Percentiles rank a stretch among this genome's conserved stretches.
Conservation (phyloP, 2,797 vertebrate species). For the Liasis olivaceus region DNA sequence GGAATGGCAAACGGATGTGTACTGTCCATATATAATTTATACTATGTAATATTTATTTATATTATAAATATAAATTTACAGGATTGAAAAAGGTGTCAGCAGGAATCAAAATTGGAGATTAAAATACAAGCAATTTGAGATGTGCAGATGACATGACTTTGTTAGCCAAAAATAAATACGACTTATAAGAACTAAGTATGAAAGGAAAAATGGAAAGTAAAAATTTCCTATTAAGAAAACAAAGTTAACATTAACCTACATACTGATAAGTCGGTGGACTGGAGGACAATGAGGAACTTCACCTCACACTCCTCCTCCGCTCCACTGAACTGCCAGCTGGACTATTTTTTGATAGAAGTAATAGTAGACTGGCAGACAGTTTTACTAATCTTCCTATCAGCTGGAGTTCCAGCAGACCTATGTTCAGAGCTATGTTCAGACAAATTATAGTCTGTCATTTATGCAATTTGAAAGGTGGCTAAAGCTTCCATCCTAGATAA, state of each 20-base stretch:
- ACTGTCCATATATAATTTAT: background rate
- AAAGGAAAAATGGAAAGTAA: background rate
- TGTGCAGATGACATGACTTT: background rate
- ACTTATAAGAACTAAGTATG: background rate
- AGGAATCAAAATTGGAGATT: background rate
- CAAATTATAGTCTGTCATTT: background rate
- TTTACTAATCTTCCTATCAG: background rate
- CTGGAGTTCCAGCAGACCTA: background rate
- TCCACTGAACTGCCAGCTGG: background rate
- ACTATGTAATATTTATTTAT: background rate
- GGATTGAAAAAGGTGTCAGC: background rate
- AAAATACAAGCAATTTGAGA: background rate
- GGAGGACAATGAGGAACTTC: background rate
- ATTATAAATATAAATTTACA: background rate
- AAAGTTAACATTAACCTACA: background rate
- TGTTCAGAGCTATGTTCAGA: background rate
- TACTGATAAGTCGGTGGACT: background rate
- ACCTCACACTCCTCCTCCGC: background rate
- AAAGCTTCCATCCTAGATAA: background rate
- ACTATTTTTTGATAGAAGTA: background rate
- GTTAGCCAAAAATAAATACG: background rate
- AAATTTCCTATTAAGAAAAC: background rate
- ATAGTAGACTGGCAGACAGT: background rate
- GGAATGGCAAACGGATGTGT: background rate
- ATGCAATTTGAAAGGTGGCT: background rate